These are phyloP conservation scores for Hydropsyche betteni DNA, from an alignment of 2,888 invertebrate genomes.

Conservation along the genomic window DNA sequence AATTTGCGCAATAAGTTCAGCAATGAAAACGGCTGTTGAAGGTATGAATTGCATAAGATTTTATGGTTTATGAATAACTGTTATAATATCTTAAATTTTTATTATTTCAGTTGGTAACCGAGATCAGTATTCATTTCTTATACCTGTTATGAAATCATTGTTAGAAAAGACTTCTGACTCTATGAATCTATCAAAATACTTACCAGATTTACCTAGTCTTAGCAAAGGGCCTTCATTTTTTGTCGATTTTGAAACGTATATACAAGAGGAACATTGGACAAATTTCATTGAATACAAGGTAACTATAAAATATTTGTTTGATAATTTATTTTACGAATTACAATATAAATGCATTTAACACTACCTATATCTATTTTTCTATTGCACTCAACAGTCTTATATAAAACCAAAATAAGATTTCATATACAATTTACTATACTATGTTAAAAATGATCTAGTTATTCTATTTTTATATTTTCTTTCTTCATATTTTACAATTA, in stretches of 20 bases:
- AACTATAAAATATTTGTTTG: conserved; percentile 52
- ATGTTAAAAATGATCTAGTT: neutral
- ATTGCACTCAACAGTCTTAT: conserved; percentile 50
- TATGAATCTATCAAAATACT: conserved; percentile 57
- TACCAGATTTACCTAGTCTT: conserved; percentile 65
- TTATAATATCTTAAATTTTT: conserved; percentile 25
- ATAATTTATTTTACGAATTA: conserved; percentile 24
- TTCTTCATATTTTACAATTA: neutral
- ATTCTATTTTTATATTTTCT: neutral
- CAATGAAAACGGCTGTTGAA: conserved; percentile 61
- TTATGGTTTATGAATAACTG: neutral
- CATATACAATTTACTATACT: neutral
- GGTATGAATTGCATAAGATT: conserved; percentile 53
- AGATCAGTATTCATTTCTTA: conserved; percentile 69
- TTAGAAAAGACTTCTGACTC: conserved; percentile 63
- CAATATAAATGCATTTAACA: conserved; percentile 30
- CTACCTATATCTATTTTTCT: conserved; percentile 30
- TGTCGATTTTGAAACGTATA: conserved; percentile 69
- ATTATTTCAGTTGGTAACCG: conserved; percentile 59
- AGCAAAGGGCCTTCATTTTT: conserved; percentile 68
- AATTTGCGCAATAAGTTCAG: conserved; percentile 61
- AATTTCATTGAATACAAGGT: conserved; percentile 65
- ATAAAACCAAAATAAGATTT: conserved; percentile 15
- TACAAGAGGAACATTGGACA: conserved; percentile 66
- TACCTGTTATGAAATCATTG: conserved; percentile 70